Evolutionary conservation across 2,113 vertebrate species (phyloP).

Genomic region (Phyllostomus discolor): DNA sequence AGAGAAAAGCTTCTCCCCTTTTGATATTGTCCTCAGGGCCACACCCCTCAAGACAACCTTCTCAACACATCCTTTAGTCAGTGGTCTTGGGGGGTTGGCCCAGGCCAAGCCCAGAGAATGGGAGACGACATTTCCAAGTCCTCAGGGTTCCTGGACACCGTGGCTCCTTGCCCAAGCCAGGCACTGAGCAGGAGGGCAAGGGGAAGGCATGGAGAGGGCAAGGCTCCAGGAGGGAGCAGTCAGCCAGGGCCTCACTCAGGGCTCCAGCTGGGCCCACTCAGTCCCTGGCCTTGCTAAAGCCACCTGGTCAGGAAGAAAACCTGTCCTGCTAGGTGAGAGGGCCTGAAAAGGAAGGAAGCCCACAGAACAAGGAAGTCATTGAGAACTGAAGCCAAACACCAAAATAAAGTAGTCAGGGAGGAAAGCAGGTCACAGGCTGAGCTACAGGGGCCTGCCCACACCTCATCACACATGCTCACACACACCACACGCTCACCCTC

Average conservation of each 20-base stretch:
- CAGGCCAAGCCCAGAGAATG: neutral
- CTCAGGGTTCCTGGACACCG: neutral
- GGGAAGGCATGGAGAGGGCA: too few relatives aligned
- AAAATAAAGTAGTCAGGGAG: neutral
- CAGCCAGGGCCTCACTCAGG: neutral
- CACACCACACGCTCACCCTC: neutral
- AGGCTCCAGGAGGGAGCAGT: neutral
- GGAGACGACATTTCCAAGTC: neutral
- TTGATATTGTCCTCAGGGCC: neutral
- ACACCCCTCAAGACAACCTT: neutral
- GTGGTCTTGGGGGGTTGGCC: neutral
- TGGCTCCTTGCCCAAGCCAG: neutral
- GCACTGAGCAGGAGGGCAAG: neutral
- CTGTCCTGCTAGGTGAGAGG: neutral
- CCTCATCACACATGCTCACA: neutral
- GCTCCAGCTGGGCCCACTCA: neutral
- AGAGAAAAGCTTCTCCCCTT: neutral
- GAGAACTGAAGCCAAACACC: neutral
- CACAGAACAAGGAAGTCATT: neutral
- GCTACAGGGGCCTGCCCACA: neutral
- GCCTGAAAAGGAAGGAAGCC: neutral
- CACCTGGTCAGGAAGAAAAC: constrained; percentile 7
- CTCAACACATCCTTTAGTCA: neutral
- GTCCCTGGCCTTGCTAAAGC: neutral
- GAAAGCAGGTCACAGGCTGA: neutral